phyloP scores from a whole-genome alignment of 2,888 invertebrate species.

The Drosophila antonietae region DNA sequence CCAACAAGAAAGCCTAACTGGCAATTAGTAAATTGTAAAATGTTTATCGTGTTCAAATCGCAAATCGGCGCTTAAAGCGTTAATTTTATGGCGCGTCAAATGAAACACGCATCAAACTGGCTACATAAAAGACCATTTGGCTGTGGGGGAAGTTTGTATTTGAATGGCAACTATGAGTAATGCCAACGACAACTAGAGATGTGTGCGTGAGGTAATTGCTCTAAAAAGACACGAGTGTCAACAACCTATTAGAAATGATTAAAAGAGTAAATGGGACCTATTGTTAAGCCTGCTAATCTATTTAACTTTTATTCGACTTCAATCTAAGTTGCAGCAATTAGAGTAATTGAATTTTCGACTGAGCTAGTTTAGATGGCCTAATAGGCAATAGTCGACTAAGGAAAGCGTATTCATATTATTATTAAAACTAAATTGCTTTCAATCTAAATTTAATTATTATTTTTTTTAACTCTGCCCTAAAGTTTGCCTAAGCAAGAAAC shows the following conservation, averaged over 20 bases:
- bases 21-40: slow-evolving; percentile 50
- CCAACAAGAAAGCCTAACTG: slow-evolving; percentile 19
- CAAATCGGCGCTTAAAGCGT: slow-evolving; percentile 40
- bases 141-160: slow-evolving; percentile 12
- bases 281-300: too few relatives aligned
- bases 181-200: slow-evolving; percentile 10
- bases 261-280: too few relatives aligned
- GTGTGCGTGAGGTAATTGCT: neutral
- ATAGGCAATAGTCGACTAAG: too few relatives aligned
- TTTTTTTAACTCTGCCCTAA: too few relatives aligned
- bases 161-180: slow-evolving; percentile 2
- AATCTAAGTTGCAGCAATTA: too few relatives aligned
- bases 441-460: too few relatives aligned
- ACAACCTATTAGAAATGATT: neutral
- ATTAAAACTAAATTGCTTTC: too few relatives aligned
- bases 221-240: neutral
- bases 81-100: slow-evolving; percentile 50
- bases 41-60: slow-evolving; percentile 55
- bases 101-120: slow-evolving; percentile 51
- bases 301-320: too few relatives aligned
- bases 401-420: too few relatives aligned
- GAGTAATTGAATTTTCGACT: too few relatives aligned
- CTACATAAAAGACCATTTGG: slow-evolving; percentile 43
- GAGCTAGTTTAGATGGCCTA: too few relatives aligned
- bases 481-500: too few relatives aligned